phyloP scores from a whole-genome alignment of 1,140 invertebrate genomes.

The Zaprionus nigranus region DNA sequence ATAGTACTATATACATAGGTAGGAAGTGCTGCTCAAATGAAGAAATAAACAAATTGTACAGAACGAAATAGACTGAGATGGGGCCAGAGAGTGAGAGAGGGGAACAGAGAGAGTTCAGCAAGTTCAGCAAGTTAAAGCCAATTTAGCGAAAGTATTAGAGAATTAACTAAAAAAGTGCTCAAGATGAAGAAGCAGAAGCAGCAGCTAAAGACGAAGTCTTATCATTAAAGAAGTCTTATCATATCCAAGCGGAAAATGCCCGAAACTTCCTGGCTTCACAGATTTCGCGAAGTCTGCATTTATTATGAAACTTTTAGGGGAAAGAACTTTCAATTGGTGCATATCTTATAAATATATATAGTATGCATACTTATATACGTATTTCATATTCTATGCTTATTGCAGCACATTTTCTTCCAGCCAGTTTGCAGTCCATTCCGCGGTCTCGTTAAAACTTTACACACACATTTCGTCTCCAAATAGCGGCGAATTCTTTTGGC shows the following conservation, averaged over 20 bases:
- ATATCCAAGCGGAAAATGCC: constrained; percentile 4
- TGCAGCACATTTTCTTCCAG: background rate
- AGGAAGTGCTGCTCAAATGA: constrained; percentile 6
- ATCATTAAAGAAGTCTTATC: constrained; percentile 8
- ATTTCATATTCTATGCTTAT: background rate
- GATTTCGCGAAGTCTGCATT: background rate
- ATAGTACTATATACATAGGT: background rate
- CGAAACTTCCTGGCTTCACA: background rate
- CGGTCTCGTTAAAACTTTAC: constrained; percentile 5
- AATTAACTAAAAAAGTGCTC: background rate
- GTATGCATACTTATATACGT: background rate
- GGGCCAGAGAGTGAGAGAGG: background rate
- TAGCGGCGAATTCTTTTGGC: background rate
- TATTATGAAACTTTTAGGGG: background rate
- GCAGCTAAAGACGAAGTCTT: background rate
- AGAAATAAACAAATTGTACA: constrained; percentile 2
- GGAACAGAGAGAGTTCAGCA: background rate
- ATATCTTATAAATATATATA: constrained; percentile 1
- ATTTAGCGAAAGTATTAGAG: background rate
- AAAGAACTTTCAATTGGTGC: background rate
- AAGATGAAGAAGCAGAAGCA: too few relatives aligned
- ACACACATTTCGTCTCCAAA: background rate
- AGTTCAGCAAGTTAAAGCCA: background rate
- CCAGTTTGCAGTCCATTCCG: background rate
- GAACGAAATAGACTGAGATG: too few relatives aligned